Percentiles rank a stretch among this genome's conserved stretches.
Conservation (phyloP, 2,113 vertebrate genomes). For the Corvus moneduloides region DNA sequence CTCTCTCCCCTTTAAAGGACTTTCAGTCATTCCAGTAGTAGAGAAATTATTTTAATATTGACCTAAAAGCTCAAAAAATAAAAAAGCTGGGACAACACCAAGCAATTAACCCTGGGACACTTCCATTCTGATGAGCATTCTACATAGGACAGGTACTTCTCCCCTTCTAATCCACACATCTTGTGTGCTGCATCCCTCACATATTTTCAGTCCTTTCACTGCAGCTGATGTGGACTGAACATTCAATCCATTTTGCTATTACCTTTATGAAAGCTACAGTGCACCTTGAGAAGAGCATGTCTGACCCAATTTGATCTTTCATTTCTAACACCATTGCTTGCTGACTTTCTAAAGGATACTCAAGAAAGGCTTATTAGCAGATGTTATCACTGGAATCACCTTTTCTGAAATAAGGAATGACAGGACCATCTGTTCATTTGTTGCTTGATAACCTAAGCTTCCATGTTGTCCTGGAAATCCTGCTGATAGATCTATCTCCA, state of each 20-base stretch:
- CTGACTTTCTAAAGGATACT: slow-evolving; percentile 65
- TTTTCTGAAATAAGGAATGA: slow-evolving; percentile 64
- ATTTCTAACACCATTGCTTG: slow-evolving; percentile 61
- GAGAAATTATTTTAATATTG: background rate
- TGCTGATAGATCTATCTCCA: slow-evolving; percentile 53
- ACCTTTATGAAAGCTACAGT: slow-evolving; percentile 59
- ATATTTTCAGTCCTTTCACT: background rate
- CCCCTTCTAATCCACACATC: background rate
- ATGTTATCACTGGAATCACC: slow-evolving; percentile 67
- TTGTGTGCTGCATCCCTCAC: background rate
- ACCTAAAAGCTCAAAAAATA: background rate
- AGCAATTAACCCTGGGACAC: background rate
- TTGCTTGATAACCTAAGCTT: slow-evolving; percentile 62
- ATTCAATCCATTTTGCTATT: slow-evolving; percentile 67
- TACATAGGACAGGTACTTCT: background rate
- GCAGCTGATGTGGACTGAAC: slow-evolving; percentile 34
- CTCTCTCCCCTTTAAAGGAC: background rate
- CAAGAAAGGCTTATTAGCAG: slow-evolving; percentile 69
- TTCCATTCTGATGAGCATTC: background rate
- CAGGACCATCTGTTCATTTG: slow-evolving; percentile 69
- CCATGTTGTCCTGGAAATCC: slow-evolving; percentile 54
- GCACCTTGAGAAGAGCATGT: slow-evolving; percentile 57
- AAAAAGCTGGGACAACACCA: background rate
- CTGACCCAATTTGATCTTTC: slow-evolving; percentile 69
- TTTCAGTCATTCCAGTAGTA: background rate